These are phyloP conservation scores for Nephrocerus scutellatus DNA, from an alignment of 2,888 invertebrate genomes.

Conservation along the genomic window DNA sequence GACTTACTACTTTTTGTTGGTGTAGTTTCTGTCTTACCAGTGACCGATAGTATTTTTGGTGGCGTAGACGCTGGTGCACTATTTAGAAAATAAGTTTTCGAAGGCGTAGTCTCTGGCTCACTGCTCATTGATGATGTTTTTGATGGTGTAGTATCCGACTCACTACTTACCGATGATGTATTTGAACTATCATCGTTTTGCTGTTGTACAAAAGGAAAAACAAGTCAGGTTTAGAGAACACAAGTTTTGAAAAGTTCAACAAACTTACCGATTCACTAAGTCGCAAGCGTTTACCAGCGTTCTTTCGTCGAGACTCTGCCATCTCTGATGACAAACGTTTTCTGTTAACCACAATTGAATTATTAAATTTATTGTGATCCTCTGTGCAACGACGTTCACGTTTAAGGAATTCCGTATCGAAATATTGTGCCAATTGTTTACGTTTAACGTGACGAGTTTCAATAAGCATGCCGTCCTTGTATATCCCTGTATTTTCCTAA, in stretches of 20 bases:
- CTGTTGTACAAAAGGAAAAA: conserved; percentile 16
- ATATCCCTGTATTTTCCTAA: conserved; percentile 55
- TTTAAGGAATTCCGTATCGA: conserved; percentile 62
- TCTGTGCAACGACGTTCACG: conserved; percentile 62
- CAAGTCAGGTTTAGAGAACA: neutral
- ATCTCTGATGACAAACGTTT: conserved; percentile 45
- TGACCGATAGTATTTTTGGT: too few species aligned
- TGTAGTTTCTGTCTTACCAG: too few species aligned
- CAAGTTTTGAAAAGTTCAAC: neutral
- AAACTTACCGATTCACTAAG: conserved; percentile 42
- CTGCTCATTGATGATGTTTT: conserved; percentile 39
- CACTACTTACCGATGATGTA: conserved; percentile 35
- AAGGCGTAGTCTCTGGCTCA: too few species aligned
- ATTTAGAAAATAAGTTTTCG: neutral
- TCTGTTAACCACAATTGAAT: conserved; percentile 39
- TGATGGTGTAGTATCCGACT: conserved; percentile 31
- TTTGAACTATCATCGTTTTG: conserved; percentile 44
- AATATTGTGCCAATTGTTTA: conserved; percentile 67
- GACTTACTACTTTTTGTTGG: conserved; percentile 25
- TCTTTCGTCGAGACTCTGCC: conserved; percentile 31
- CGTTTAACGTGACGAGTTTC: conserved; percentile 84
- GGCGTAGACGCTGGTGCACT: too few species aligned
- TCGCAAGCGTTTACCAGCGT: conserved; percentile 28
- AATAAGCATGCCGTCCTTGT: conserved; percentile 68
- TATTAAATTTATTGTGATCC: conserved; percentile 43